A percentile compares a stretch with the other conserved stretches of the same genome.
phyloP scores from a whole-genome alignment of 2,113 vertebrate genomes.

The Nycticebus coucang region DNA sequence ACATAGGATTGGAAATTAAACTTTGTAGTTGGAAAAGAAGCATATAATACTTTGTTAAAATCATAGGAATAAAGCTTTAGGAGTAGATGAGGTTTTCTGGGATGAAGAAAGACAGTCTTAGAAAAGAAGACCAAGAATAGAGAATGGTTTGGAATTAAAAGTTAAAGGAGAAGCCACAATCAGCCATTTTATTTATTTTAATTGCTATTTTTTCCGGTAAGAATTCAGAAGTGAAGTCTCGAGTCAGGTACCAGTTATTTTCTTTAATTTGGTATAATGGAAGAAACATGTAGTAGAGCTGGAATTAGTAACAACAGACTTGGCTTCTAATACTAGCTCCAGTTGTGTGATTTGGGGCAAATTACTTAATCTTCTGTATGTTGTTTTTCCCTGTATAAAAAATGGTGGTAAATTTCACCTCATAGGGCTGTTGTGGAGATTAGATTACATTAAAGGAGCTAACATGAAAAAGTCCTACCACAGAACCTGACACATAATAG shows the following conservation, averaged over 20 bases:
- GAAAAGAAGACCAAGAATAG: neutral
- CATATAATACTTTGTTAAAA: neutral
- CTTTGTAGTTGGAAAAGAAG: neutral
- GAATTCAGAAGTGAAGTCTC: constrained; percentile 32
- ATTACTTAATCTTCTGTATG: neutral
- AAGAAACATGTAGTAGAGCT: neutral
- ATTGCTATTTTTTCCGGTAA: neutral
- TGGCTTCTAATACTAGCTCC: neutral
- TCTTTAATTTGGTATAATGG: neutral
- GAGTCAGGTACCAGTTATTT: neutral
- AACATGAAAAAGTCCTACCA: neutral
- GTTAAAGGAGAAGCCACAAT: neutral
- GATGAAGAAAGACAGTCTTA: constrained; percentile 14
- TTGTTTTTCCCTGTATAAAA: neutral
- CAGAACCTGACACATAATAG: neutral
- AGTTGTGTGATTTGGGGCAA: neutral
- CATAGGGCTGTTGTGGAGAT: neutral
- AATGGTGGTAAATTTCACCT: neutral
- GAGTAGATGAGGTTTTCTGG: neutral
- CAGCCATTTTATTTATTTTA: neutral
- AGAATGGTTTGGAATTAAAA: neutral
- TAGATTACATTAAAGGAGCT: neutral
- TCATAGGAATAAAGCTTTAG: neutral
- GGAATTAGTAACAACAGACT: neutral
- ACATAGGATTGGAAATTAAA: neutral